A percentile compares a stretch with the other conserved stretches of the same genome.
Conservation (phyloP, 2,888 invertebrate species). For the Rotaria macrura region DNA sequence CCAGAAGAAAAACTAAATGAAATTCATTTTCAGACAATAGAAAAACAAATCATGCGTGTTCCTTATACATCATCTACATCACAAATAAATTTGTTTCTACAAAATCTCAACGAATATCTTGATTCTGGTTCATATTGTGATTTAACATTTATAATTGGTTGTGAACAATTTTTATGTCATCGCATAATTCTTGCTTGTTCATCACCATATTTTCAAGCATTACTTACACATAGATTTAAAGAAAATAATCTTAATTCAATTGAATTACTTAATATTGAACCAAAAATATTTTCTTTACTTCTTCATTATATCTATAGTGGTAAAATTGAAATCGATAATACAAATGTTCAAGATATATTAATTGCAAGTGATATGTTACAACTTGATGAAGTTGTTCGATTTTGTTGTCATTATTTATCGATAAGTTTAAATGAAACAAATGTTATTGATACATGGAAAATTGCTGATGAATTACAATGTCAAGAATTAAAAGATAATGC, state of each 20-base stretch:
- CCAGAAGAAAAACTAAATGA: too few relatives aligned
- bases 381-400: background rate
- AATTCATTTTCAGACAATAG: background rate
- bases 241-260: background rate
- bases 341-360: background rate
- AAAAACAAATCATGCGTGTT: background rate
- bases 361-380: background rate
- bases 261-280: background rate
- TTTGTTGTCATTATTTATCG: constrained; percentile 15
- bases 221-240: background rate
- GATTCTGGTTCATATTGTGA: background rate
- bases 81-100: background rate
- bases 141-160: background rate
- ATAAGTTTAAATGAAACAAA: background rate
- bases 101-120: background rate
- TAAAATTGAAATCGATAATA: background rate
- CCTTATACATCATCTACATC: background rate
- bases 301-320: constrained; percentile 4
- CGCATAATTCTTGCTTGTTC: background rate
- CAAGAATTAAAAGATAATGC: background rate
- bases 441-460: background rate
- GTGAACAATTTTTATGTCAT: background rate
- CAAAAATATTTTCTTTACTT: background rate
- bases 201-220: background rate
- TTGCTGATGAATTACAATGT: background rate